Evolutionary conservation across 2,888 invertebrate genomes (phyloP).

Genomic region (Yponomeuta malinellus): DNA sequence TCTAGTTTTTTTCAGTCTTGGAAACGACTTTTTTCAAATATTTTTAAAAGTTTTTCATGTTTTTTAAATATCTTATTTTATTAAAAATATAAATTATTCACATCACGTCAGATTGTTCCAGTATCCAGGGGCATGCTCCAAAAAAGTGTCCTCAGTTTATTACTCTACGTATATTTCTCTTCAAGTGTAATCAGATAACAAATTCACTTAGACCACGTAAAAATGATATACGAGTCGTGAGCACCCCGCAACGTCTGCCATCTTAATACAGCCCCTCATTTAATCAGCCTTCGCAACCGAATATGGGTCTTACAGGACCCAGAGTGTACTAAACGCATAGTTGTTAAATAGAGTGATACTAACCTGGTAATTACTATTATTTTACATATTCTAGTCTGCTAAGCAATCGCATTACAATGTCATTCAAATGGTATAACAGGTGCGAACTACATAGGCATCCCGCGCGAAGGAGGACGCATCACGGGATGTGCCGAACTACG

Average conservation of each 20-base stretch:
- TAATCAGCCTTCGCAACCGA: neutral
- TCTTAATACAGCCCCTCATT: slow-evolving; percentile 29
- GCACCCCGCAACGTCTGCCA: slow-evolving; percentile 30
- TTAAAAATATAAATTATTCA: neutral
- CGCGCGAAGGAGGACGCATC: too few species aligned
- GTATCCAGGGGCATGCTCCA: slow-evolving; percentile 23
- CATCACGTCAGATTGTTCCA: slow-evolving; percentile 2
- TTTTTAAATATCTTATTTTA: neutral
- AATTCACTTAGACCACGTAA: slow-evolving; percentile 46
- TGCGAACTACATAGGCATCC: too few species aligned
- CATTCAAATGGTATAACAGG: too few species aligned
- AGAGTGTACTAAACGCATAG: too few species aligned
- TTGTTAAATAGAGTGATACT: too few species aligned
- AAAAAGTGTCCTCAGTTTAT: slow-evolving; percentile 30
- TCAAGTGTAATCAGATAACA: slow-evolving; percentile 45
- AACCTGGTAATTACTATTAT: too few species aligned
- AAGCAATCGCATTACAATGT: too few species aligned
- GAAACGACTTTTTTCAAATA: too few species aligned
- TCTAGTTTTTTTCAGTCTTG: too few species aligned
- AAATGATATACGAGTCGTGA: slow-evolving; percentile 30
- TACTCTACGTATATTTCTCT: slow-evolving; percentile 31
- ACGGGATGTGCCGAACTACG: too few species aligned
- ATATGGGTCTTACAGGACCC: neutral
- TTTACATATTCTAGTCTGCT: too few species aligned
- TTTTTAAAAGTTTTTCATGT: too few species aligned